A percentile compares a stretch with the other conserved stretches of the same genome.
Evolutionary conservation across 2,797 vertebrate species (phyloP).

Genomic region (Galago senegalensis): DNA sequence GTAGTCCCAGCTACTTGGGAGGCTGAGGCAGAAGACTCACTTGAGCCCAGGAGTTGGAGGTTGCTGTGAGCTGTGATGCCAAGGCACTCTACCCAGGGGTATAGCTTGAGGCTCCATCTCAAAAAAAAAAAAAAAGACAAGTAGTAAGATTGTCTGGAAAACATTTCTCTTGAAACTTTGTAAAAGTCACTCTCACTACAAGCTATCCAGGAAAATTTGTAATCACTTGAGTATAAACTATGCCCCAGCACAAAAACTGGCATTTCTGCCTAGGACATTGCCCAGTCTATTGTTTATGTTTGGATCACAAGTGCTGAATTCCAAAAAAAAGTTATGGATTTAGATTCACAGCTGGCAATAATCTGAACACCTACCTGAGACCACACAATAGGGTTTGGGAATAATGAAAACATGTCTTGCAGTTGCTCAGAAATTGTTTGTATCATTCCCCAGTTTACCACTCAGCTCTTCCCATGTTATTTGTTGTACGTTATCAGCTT

Average conservation of each 20-base stretch:
- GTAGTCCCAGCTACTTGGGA: too few relatives aligned
- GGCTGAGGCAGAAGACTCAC: too few relatives aligned
- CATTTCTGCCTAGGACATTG: conserved; percentile 49
- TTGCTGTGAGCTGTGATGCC: too few relatives aligned
- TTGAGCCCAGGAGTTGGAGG: too few relatives aligned
- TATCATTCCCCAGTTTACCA: not conserved
- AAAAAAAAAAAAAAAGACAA: not conserved
- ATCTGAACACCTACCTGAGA: conserved; percentile 5
- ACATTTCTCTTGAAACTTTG: conserved; percentile 58
- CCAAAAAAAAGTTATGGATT: conserved; percentile 58
- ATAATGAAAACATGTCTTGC: conserved; percentile 33
- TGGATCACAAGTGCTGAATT: conserved; percentile 55
- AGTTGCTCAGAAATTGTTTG: conserved; percentile 52
- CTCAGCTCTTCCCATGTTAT: not conserved
- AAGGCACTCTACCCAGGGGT: too few relatives aligned
- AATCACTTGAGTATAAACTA: conserved; percentile 60
- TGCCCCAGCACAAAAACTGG: conserved; percentile 14
- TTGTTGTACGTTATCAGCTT: not conserved
- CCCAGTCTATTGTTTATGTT: conserved; percentile 66
- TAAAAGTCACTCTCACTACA: conserved; percentile 20
- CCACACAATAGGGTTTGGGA: conserved; percentile 3
- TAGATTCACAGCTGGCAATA: conserved; percentile 26
- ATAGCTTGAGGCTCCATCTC: too few relatives aligned
- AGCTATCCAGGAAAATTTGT: conserved; percentile 63
- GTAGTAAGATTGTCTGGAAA: conserved; percentile 41